Conservation (phyloP, 2,113 vertebrate species). For the Talpa occidentalis region DNA sequence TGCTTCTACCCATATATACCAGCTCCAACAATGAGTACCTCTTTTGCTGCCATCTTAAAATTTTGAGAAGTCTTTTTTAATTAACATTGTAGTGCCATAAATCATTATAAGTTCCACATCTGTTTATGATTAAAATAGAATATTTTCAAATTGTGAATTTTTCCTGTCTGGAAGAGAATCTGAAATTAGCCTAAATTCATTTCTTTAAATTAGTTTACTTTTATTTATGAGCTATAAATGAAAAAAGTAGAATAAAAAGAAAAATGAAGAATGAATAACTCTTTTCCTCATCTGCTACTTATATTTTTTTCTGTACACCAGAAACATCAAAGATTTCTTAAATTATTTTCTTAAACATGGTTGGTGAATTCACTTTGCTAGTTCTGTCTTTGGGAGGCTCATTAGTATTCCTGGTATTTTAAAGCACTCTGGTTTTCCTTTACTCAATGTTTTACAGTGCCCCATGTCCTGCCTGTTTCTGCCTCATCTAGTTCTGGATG, state of each 20-base stretch:
- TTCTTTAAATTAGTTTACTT: conserved; percentile 32
- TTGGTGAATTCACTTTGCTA: not conserved
- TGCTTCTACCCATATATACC: not conserved
- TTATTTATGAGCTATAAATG: not conserved
- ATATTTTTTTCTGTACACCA: not conserved
- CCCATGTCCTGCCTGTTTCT: not conserved
- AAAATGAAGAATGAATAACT: not conserved
- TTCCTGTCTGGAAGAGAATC: not conserved
- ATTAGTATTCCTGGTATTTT: not conserved
- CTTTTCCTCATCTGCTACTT: not conserved
- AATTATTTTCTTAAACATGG: not conserved
- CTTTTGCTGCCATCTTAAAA: not conserved
- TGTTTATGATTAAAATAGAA: not conserved
- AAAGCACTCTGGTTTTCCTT: not conserved
- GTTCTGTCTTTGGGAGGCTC: not conserved
- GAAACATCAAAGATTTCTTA: not conserved
- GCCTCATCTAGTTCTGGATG: not conserved
- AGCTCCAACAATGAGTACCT: not conserved
- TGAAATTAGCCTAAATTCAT: not conserved
- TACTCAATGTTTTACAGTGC: not conserved
- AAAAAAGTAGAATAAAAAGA: not conserved
- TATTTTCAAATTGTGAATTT: conserved; percentile 39
- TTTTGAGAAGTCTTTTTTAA: not conserved
- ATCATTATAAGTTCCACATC: not conserved
- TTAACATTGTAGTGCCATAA: not conserved